Evolutionary conservation across 2,797 vertebrate species (phyloP), one percentile per base, ranked within the genome.

Genomic region (Tokudaia muenninki): DNA sequence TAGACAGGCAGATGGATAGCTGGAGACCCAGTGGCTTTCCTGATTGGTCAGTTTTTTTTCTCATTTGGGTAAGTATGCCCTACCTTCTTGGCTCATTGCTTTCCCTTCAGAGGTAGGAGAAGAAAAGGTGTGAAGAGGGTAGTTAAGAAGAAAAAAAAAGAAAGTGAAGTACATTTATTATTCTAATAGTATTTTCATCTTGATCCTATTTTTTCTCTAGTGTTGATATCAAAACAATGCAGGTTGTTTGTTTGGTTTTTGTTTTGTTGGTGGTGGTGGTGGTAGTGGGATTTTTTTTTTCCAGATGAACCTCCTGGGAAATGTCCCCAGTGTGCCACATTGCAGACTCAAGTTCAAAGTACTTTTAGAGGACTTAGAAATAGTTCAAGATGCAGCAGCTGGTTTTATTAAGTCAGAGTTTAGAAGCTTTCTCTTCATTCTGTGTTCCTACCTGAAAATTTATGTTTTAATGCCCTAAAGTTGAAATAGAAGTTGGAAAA

Each of bases 401-500:
- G 50, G 57, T 88, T 87, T 90, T 93, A 61, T 88, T 90, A 50
- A 2, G 63, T 77, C 50, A 75, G 77, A 80, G 17, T 55, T 91
- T 82, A 89, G 0, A 2, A 89, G 79, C 37, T 78, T 94, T 95
- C 57, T 91, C 50, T 50, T 19, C 61, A 12, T 93, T 21, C 47
- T 19, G 47, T 84, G 59, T 74, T 81, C n/a, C 87, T 95, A 63
- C 77, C 13, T 74, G n/a, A 83, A 93, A 79, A 87, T 81, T 79
- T 90, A 67, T 89, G 72, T 78, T 83, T 84, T 57, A 86, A 92
- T 90, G 4, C 24, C 34, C 50, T 82, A 92, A 96, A 96, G 47
- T 80, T 87, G 22, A 96, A 92, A 79, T 72, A 87, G 90, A 90
- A n/a, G n/a, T 87, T 82, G 65, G 11, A 47, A 92, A 87, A 83